Evolutionary conservation across 2,888 invertebrate species (phyloP).

Genomic region (Caenorhabditis panamensis): DNA sequence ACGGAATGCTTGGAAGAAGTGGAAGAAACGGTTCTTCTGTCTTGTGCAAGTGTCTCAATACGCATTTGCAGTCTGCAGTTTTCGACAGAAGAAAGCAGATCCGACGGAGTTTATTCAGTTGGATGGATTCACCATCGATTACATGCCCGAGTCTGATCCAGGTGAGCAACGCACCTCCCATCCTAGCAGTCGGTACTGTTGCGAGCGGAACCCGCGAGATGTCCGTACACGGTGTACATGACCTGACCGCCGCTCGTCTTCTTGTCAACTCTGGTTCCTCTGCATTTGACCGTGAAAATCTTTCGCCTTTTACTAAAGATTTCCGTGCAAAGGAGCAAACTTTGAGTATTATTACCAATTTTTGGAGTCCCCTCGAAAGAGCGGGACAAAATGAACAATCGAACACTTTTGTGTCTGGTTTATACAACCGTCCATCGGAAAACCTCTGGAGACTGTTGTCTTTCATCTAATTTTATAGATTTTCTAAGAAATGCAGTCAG

Average conservation of each 20-base stretch:
- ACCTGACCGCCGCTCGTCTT: not conserved
- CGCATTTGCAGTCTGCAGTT: constrained; percentile 99
- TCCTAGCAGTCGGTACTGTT: no score
- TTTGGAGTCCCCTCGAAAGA: constrained; percentile 58
- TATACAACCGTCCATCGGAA: no score
- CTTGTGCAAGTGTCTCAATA: constrained; percentile 97
- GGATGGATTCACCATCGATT: constrained; percentile 99
- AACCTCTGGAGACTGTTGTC: constrained; percentile 83
- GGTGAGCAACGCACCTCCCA: constrained; percentile 85
- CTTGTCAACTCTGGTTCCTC: constrained; percentile 64
- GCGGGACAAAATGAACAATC: constrained; percentile 28
- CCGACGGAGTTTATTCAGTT: constrained; percentile 99
- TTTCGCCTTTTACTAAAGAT: constrained; percentile 80
- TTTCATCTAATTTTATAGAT: no score
- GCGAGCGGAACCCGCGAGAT: constrained; percentile 41
- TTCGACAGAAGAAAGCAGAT: constrained; percentile 98
- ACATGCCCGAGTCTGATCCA: constrained; percentile 93
- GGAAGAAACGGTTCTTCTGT: constrained; percentile 98
- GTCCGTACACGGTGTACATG: constrained; percentile 31
- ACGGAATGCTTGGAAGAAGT: constrained; percentile 98
- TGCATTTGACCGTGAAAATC: constrained; percentile 76
- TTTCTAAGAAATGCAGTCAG: no score
- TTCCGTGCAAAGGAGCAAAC: constrained; percentile 71
- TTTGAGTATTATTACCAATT: constrained; percentile 53
- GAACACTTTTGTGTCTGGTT: no score